Evolutionary conservation across 2,888 invertebrate genomes (phyloP).

Genomic region (Sericinus montela): DNA sequence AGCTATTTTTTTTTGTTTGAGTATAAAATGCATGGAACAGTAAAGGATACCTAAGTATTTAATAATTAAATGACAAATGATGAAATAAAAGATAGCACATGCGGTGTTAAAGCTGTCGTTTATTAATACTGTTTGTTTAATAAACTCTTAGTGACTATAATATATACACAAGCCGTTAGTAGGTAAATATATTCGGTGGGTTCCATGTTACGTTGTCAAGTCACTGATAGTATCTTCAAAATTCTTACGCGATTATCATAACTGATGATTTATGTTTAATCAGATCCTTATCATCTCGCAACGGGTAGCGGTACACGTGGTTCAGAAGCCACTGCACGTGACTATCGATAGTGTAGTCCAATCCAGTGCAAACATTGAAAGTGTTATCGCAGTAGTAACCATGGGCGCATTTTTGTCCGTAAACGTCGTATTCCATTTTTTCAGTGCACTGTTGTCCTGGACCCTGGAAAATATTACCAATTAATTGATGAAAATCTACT

Average conservation of each 20-base stretch:
- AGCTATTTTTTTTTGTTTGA: too few species aligned
- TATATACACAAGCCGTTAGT: not conserved
- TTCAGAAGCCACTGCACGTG: constrained; percentile 39
- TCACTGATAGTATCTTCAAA: too few species aligned
- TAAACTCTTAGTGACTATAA: constrained; percentile 43
- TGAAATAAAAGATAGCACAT: constrained; percentile 2
- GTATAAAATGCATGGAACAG: not conserved
- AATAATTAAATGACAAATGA: too few species aligned
- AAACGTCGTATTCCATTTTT: constrained; percentile 49
- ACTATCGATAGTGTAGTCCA: constrained; percentile 41
- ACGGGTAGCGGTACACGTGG: constrained; percentile 39
- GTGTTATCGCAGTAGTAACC: constrained; percentile 55
- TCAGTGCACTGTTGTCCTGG: constrained; percentile 62
- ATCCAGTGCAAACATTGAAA: constrained; percentile 50
- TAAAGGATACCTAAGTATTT: too few species aligned
- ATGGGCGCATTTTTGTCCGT: constrained; percentile 55
- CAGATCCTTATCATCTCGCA: constrained; percentile 23
- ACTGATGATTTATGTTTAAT: constrained; percentile 17
- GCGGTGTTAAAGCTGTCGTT: constrained; percentile 30
- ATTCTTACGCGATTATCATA: constrained; percentile 22
- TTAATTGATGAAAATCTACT: too few species aligned
- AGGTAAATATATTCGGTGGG: not conserved
- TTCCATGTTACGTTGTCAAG: constrained; percentile 62
- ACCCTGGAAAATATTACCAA: constrained; percentile 36
- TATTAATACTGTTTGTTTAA: not conserved